Conservation (phyloP, 2,113 vertebrate genomes). For the Solenodon paradoxus region DNA sequence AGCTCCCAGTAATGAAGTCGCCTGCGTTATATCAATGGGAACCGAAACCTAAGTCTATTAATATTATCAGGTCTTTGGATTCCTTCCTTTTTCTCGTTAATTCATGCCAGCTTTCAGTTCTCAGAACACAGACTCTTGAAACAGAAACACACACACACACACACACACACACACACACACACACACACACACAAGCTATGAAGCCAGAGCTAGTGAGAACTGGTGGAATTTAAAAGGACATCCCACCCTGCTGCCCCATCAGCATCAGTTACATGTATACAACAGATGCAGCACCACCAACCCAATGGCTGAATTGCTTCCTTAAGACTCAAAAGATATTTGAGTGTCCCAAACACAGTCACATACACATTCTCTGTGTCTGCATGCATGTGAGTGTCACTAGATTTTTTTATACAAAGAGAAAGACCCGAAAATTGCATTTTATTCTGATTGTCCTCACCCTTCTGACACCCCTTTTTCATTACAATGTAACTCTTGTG, state of each 20-base stretch:
- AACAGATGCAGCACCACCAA: neutral
- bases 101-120: neutral
- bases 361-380: too few relatives aligned
- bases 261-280: neutral
- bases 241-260: neutral
- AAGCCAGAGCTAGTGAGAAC: neutral
- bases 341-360: too few relatives aligned
- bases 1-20: neutral
- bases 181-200: too few relatives aligned
- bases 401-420: too few relatives aligned
- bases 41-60: neutral
- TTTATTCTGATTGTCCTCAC: neutral
- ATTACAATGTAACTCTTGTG: neutral
- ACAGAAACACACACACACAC: too few relatives aligned
- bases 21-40: neutral
- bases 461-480: neutral
- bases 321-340: neutral
- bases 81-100: rapidly evolving
- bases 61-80: too few relatives aligned
- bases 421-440: neutral
- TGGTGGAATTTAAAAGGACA: neutral
- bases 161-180: too few relatives aligned
- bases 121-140: neutral
- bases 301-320: neutral
- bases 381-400: neutral